Conservation (phyloP, 2,888 invertebrate species). For the Eretmocerus hayati region DNA sequence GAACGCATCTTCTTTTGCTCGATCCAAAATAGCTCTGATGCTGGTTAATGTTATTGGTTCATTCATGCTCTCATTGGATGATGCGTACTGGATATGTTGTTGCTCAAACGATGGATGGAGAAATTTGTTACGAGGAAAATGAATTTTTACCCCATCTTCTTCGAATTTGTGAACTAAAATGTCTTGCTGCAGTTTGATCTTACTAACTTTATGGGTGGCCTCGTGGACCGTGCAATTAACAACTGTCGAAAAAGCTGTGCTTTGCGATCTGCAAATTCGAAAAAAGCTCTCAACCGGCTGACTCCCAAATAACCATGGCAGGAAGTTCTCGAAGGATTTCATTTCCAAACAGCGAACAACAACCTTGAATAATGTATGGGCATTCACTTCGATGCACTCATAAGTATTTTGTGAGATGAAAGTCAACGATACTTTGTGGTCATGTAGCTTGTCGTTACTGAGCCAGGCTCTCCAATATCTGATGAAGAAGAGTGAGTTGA, state of each 20-base stretch:
- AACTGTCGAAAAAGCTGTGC: neutral
- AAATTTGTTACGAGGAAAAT: slow-evolving; percentile 5
- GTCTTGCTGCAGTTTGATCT: neutral
- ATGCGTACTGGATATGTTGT: neutral
- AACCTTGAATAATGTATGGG: slow-evolving; percentile 11
- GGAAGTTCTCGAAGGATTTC: neutral
- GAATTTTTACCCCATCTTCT: neutral
- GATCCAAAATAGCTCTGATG: neutral
- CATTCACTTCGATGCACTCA: slow-evolving; percentile 24
- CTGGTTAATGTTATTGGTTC: neutral
- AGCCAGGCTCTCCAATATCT: no score
- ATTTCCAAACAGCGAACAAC: neutral
- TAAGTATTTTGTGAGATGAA: slow-evolving; percentile 7
- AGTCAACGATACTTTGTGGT: no score
- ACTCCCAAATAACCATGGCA: neutral
- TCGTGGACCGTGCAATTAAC: neutral
- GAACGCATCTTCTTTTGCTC: neutral
- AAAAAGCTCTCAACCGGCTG: slow-evolving; percentile 1
- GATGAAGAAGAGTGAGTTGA: no score
- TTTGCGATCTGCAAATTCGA: neutral
- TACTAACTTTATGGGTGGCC: neutral
- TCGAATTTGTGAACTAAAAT: neutral
- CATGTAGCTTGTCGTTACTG: no score
- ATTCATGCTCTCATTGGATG: neutral
- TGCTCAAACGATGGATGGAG: neutral